Conservation (phyloP, 2,113 vertebrate genomes). For the Amblyopsis rosae region DNA sequence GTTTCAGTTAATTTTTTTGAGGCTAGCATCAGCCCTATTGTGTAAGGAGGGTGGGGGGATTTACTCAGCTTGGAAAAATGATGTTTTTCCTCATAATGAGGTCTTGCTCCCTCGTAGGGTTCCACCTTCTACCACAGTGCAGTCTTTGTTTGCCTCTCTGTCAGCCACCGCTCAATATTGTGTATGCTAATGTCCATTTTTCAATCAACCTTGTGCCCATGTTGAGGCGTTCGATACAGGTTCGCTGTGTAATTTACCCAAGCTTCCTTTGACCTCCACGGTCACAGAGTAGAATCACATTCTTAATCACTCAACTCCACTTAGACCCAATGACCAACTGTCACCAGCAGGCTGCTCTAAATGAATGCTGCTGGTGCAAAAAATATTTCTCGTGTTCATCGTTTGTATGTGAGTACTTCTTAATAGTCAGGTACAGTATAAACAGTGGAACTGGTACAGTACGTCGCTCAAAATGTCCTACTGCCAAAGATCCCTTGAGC, state of each 20-base stretch:
- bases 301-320: conserved; percentile 66
- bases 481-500: conserved; percentile 34
- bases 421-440: background rate
- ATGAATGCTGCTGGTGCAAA: conserved; percentile 11
- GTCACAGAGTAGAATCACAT: conserved; percentile 52
- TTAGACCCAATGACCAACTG: conserved; percentile 17
- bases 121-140: conserved; percentile 15
- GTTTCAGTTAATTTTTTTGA: conserved; percentile 28
- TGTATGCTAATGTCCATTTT: conserved; percentile 65
- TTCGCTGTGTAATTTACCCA: conserved; percentile 58
- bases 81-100: conserved; percentile 43
- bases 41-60: conserved; percentile 20
- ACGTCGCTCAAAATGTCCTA: conserved; percentile 6
- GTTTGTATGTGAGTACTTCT: background rate
- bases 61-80: conserved; percentile 35
- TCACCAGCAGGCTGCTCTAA: conserved; percentile 33
- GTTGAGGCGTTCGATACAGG: conserved; percentile 47
- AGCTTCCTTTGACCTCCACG: conserved; percentile 59
- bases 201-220: conserved; percentile 62
- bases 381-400: background rate
- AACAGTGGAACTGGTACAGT: background rate
- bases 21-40: conserved; percentile 41
- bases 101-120: conserved; percentile 12
- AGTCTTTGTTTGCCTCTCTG: conserved; percentile 26
- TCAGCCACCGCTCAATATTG: conserved; percentile 33